Base-by-base conservation (phyloP, 2,888 invertebrate genomes). In the Abrostola tripartita region DNA sequence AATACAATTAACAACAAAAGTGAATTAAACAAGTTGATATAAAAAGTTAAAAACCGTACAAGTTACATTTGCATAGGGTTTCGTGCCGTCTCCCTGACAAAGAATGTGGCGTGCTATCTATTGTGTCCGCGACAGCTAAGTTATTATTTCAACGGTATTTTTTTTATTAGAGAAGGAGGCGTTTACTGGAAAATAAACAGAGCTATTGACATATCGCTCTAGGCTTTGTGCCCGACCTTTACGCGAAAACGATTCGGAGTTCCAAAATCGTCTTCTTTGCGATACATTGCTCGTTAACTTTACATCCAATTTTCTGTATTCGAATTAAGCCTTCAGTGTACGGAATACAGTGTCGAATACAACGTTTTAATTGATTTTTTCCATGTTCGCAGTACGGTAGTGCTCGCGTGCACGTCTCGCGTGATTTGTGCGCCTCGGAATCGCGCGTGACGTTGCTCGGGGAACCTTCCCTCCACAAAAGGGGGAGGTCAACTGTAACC, bases 381-480 rank as follows among this genome's bases (percentile, higher is more conserved):
- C 62, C 65, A 68, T 73, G 80, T 81, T 74, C 74, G 63, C 79
- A 69, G 88, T 89, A 84, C 52, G 52, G 80, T 58, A 75, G 66
- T 58, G 84, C 81, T 93, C 86, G 92, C 93, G 92, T 93, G 93
- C 81, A 82, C 70, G 79, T 83, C 83, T 93, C 84, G 93, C 93
- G 94, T 94, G 94, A 92, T 94, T 92, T 92, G 92, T 92, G 87
- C 83, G 85, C 85, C 85, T 87, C 84, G 86, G 87, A 88, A 89
- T 90, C 86, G 90, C 90, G 92, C 91, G 92, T 93, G 92, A 92
- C 92, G 92, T 89, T 81, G 87, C 87, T 86, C 81, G 84, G 90
- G 90, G 88, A 86, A 85, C 87, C 83, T 84, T 81, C 85, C 89
- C 87, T 83, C 83, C 79, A 81, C 81, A 76, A 66, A 55, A 69